Evolutionary conservation across 2,797 vertebrate species (phyloP).

Genomic region (Picus viridis): DNA sequence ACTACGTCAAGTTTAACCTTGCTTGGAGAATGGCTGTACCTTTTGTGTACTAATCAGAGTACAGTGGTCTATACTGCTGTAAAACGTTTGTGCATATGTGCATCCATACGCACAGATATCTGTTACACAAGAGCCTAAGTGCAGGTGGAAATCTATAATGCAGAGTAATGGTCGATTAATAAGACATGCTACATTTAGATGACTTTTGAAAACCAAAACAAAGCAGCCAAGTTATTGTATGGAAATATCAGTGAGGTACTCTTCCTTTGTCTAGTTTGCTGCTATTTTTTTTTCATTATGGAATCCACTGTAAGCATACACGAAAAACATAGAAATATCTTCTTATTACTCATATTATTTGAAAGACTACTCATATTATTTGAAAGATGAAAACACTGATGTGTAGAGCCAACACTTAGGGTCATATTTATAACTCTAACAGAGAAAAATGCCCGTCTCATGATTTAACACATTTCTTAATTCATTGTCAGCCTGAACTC

Average conservation of each 20-base stretch:
- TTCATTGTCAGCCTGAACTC: not conserved
- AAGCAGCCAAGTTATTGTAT: not conserved
- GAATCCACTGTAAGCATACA: not conserved
- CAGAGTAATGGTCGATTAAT: not conserved
- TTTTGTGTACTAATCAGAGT: not conserved
- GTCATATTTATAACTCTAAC: not conserved
- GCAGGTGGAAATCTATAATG: not conserved
- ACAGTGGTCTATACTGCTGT: not conserved
- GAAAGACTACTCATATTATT: not conserved
- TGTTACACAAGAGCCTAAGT: not conserved
- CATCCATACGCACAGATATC: not conserved
- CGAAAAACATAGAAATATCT: not conserved
- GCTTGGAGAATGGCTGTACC: not conserved
- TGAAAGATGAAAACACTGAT: not conserved
- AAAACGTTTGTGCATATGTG: not conserved
- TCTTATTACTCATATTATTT: not conserved
- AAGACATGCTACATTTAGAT: not conserved
- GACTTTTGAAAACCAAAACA: slow-evolving; percentile 6
- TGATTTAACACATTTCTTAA: not conserved
- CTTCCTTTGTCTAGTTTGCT: not conserved
- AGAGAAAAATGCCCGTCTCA: not conserved
- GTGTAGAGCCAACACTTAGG: not conserved
- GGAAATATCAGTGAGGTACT: not conserved
- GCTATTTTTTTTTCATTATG: not conserved
- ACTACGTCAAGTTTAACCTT: not conserved